Base-by-base conservation (phyloP, 2,797 vertebrate species). In the Micromesistius poutassou region DNA sequence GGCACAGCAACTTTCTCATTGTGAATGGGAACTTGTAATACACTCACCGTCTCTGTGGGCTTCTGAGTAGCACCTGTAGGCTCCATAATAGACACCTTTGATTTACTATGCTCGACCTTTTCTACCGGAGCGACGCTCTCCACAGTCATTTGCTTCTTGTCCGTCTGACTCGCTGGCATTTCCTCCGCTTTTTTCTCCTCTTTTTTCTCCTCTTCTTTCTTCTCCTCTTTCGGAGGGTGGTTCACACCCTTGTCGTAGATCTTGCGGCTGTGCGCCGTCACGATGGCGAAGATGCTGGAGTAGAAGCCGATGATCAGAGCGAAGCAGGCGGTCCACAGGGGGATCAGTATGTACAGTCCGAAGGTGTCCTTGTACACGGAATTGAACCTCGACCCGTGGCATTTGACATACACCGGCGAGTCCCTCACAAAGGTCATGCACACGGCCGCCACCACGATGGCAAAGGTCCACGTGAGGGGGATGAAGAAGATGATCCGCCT, bases 311-410 rank as follows among this genome's bases (percentile, higher is more conserved):
- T 83, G 30, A 95, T 93, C 5, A 93, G 36, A 8, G 38, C 68
- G 35, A 94, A 91, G 76, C 93, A 95, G 2, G 76, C 76, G 1
- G 84, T 91, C 94, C 94, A 95, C 12, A 94, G 82, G 1, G 94
- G 94, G 46, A 94, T 82, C 78, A 95, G 75, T 75, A 94, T 84
- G 71, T 94, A 94, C n/a, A 93, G 85, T 74, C 93, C 94, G 77
- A 93, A 93, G 1, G 90, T 93, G 88, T 94, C 92, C 35, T 92
- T 83, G 0, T 78, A 46, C 1, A 79, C 73, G 0, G 28, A 14
- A 2, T 86, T 76, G 73, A 55, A 30, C 4, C 8, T 33, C 25
- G 79, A 46, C 28, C 91, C 92, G 75, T 74, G 85, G 79, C 94
- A 95, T 80, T 77, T 90, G 12, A 87, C 19, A 50, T 93, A 85